These are phyloP conservation scores for Etheostoma perlongum DNA, from an alignment of 2,797 vertebrate species.

Conservation along the genomic window DNA sequence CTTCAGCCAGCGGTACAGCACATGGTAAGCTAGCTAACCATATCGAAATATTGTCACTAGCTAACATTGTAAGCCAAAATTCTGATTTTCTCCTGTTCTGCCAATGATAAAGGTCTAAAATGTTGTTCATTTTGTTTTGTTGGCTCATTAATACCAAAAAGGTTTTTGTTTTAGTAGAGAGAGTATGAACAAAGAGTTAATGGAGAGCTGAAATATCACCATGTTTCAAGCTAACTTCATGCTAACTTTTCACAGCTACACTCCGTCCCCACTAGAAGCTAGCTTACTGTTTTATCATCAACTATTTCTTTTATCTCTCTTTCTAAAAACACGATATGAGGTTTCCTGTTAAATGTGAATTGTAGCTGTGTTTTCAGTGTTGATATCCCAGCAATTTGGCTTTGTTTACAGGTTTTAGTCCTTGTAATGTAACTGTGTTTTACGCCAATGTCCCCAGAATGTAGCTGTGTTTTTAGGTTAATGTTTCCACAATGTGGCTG, in stretches of 20 bases:
- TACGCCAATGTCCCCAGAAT: not conserved
- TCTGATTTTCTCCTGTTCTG: not conserved
- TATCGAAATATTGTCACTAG: not conserved
- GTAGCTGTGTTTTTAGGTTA: not conserved
- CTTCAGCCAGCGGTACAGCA: conserved; percentile 46
- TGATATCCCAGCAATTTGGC: not conserved
- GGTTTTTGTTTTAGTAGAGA: too few relatives aligned
- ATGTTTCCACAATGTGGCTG: not conserved
- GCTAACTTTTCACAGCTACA: too few relatives aligned
- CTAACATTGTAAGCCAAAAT: not conserved
- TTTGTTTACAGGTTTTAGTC: not conserved
- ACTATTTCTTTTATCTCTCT: too few relatives aligned
- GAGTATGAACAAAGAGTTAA: not conserved
- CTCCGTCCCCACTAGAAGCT: not conserved
- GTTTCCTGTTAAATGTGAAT: too few relatives aligned
- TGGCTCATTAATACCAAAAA: not conserved
- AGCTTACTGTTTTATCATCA: not conserved
- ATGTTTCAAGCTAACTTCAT: not conserved
- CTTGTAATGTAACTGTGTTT: too few relatives aligned
- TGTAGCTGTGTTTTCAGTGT: not conserved
- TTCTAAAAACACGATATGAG: not conserved
- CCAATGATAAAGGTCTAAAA: not conserved
- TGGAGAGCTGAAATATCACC: not conserved
- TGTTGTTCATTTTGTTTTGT: not conserved
- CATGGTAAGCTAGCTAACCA: conserved; percentile 65